Base-by-base conservation (phyloP, 2,888 invertebrate genomes). In the Diabrotica balteata region DNA sequence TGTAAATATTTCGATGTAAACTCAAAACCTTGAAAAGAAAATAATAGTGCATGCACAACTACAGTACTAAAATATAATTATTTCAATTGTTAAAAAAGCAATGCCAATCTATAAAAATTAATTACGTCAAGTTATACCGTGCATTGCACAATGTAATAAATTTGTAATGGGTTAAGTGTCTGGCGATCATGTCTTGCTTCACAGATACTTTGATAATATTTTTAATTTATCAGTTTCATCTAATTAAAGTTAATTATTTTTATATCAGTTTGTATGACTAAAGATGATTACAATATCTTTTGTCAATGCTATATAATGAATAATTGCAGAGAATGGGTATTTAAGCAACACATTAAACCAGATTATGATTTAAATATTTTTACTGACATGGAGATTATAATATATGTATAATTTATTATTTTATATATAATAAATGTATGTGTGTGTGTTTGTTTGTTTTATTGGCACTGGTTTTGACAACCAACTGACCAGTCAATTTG, bases 81-180 rank as follows among this genome's bases (percentile, higher is more conserved):
- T 63, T 63, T 58, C 59, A 62, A 60, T 62, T 67, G 59, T 59
- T 64, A 32, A 50, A 67, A 63, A 62, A 59, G 63, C 59, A 59
- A 63, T 62, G 67, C 63, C 53, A 67, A 67, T 63, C 63, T 49
- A 64, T 64, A 67, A 62, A 53, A 67, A 67, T 62, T 59, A 67
- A 67, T 67, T 62, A 63, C 62, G 11, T 51, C 58, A 10, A 67
- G 57, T 59, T 62, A 58, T 52, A 55, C 45, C 44, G 44, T 43
- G 17, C n/a, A 62, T 62, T 63, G 58, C 53, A 49, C 63, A 63
- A 67, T 59, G 42, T 32, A 52, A 59, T 49, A 67, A 51, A 66
- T 62, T 59, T 51, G 53, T 59, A 54, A 63, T 63, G 45, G 59
- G 54, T 59, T 59, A 59, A 47, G 51, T 53, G 59, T 63, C 62